Base-by-base conservation (phyloP, 2,797 vertebrate species). In the Sebastes variabilis region DNA sequence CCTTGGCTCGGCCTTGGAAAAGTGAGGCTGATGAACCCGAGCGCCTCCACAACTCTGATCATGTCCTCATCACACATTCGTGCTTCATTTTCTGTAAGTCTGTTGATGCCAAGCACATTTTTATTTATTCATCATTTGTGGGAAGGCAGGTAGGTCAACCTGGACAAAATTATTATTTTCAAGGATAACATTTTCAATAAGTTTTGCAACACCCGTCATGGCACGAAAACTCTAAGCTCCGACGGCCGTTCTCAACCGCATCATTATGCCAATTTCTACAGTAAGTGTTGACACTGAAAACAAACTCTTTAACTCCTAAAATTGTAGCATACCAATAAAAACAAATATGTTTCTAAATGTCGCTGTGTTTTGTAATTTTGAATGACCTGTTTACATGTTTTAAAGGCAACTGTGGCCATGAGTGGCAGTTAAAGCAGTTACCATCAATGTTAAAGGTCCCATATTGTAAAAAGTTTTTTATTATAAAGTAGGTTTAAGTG, bases 1-100 rank as follows among this genome's bases (percentile, higher is more conserved):
- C 83, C 77, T 89, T 73, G 74, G 83, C 75, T 72, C 16, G 5
- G 72, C 81, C 81, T 79, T 74, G 78, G 56, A 49, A 22, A 5
- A 79, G 65, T 66, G 30, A 87, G 16, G 72, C 75, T 77, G 71
- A 84, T 60, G 68, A 83, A 75, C 68, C 18, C 0, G 8, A 59
- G 42, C 65, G 74, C 60, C 61, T 69, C 60, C 65, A 24, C 36
- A 30, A 54, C 66, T 72, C 0, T 54, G 52, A 54, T n/a, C 52
- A 22, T 7, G 3, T 54, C 69, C 9, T 52, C 13, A 6, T 54
- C 61, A 56, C 55, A 29, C 58, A 13, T 1, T 71, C 66, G 7
- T 8, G 22, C 46, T 59, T 71, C 24, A 27, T 66, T 78, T 74
- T 62, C 46, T 27, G 6, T 3, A 18, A 29, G 65, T 74, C 64